These are phyloP conservation scores for human (Homo sapiens) DNA, from an alignment of 2,113 vertebrate genomes.

Conservation along the genomic window DNA sequence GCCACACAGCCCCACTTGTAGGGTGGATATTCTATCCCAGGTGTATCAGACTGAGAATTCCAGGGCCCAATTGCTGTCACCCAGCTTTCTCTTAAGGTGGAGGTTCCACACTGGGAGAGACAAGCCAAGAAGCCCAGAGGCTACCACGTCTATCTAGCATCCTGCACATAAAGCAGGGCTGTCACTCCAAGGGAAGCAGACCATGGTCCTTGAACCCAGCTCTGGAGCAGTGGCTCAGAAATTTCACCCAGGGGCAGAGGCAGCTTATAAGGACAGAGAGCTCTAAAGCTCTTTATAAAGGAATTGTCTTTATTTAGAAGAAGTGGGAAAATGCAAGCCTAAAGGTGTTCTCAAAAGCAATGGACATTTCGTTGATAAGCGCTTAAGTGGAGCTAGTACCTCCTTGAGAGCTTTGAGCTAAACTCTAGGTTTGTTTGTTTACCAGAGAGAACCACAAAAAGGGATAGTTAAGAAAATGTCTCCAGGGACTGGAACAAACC, in stretches of 20 bases:
- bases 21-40: neutral
- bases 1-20: neutral
- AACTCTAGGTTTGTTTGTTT: neutral
- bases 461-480: neutral
- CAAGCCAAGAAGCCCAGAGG: neutral
- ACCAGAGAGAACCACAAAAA: neutral
- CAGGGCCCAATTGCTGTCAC: rapidly evolving
- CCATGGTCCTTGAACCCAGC: neutral
- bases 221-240: neutral
- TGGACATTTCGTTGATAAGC: neutral
- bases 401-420: neutral
- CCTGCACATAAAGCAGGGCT: neutral
- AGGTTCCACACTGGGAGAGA: neutral
- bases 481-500: neutral
- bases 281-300: neutral
- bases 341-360: neutral
- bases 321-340: neutral
- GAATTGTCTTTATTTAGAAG: neutral
- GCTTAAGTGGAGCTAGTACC: neutral
- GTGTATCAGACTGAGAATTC: neutral
- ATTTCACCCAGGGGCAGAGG: neutral
- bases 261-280: neutral
- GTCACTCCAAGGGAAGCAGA: neutral
- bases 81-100: no score
- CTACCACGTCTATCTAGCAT: neutral